These are phyloP conservation scores for Lysandra coridon DNA, from an alignment of 2,888 invertebrate species.

Conservation along the genomic window DNA sequence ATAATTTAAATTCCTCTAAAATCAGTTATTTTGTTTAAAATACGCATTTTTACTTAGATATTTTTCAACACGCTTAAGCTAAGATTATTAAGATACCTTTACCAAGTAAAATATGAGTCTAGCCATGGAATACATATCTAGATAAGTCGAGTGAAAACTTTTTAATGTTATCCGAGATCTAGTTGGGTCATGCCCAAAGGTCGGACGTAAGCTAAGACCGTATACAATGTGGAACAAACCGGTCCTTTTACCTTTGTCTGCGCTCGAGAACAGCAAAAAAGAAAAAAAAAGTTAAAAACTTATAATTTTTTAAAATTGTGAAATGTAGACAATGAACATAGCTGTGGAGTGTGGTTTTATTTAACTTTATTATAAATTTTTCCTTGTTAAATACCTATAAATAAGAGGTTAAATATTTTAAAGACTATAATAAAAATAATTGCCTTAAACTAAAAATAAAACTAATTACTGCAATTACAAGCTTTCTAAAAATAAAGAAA, in stretches of 20 bases:
- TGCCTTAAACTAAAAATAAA: neutral
- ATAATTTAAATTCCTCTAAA: neutral
- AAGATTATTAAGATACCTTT: neutral
- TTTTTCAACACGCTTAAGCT: neutral
- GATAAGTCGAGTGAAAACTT: neutral
- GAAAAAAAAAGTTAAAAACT: neutral
- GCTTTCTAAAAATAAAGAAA: conserved; percentile 2
- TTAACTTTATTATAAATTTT: neutral
- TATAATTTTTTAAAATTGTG: neutral
- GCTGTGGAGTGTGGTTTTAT: neutral
- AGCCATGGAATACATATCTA: conserved; percentile 1
- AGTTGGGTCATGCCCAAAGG: neutral
- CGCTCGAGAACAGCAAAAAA: neutral
- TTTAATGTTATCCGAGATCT: conserved; percentile 3
- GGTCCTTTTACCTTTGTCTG: conserved; percentile 11
- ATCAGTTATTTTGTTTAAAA: neutral
- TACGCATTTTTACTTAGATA: neutral
- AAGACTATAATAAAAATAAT: neutral
- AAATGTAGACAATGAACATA: neutral
- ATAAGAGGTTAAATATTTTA: neutral
- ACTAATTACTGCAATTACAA: neutral
- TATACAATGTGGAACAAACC: neutral
- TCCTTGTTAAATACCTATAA: too few relatives aligned
- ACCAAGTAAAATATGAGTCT: neutral
- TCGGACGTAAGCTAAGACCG: neutral